phyloP scores from a whole-genome alignment of 2,113 vertebrate genomes.

The Campylorhamphus procurvoides region DNA sequence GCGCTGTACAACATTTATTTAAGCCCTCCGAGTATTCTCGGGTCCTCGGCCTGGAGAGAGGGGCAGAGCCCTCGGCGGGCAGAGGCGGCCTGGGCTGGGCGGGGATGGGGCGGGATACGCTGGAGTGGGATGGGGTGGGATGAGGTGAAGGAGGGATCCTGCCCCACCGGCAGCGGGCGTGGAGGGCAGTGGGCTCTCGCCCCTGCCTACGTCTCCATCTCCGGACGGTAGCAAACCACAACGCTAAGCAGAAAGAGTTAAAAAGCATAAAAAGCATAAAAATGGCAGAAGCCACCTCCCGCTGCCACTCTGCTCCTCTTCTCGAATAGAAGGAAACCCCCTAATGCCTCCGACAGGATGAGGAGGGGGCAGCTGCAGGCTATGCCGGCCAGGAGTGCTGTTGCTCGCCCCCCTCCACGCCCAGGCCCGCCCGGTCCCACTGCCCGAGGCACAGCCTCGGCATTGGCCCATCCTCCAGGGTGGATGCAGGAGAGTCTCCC shows the following conservation, averaged over 20 bases:
- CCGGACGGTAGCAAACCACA: neutral
- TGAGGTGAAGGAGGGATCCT: neutral
- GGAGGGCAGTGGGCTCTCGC: neutral
- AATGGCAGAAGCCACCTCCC: neutral
- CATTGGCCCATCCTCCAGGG: neutral
- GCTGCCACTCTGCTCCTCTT: neutral
- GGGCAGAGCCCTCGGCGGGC: neutral
- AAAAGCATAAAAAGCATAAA: constrained; percentile 3
- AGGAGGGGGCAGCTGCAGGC: neutral
- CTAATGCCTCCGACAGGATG: neutral
- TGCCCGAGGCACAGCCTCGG: neutral
- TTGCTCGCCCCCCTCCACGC: neutral
- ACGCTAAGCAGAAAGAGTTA: neutral
- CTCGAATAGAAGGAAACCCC: neutral
- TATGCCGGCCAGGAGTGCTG: neutral
- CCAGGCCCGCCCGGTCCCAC: neutral
- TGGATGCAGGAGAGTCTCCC: neutral
- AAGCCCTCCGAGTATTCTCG: neutral
- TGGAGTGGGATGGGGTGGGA: neutral
- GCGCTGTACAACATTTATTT: constrained; percentile 61
- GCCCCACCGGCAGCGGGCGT: neutral
- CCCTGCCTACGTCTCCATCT: neutral
- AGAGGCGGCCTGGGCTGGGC: neutral
- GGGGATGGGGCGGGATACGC: neutral
- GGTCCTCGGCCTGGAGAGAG: neutral